Evolutionary conservation across 2,797 vertebrate species (phyloP).

Genomic region (Chaenodraco wilsoni): DNA sequence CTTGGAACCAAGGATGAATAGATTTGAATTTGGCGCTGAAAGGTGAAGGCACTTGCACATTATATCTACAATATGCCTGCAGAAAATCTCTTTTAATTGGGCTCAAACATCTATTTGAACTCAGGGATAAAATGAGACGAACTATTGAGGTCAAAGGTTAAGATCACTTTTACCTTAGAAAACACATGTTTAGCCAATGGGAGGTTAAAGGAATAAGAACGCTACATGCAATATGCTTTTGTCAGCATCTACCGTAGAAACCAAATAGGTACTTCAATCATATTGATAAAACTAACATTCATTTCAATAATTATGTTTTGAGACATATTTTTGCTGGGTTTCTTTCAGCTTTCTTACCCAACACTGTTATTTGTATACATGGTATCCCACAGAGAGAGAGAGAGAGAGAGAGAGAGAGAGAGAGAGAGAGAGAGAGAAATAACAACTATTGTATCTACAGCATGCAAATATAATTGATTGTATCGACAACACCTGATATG

Average conservation of each 20-base stretch:
- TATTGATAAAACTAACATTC: no score
- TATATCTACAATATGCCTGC: no score
- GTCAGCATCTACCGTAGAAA: background rate
- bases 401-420: background rate
- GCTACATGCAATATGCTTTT: background rate
- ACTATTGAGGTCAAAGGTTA: no score
- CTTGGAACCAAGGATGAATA: no score
- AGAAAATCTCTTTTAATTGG: no score
- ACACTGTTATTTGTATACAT: background rate
- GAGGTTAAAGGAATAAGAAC: background rate
- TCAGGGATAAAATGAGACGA: no score
- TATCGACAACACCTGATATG: constrained; percentile 20
- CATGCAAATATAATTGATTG: constrained; percentile 9
- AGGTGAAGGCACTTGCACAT: no score
- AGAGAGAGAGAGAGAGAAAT: background rate
- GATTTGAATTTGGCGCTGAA: no score
- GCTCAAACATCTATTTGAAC: no score
- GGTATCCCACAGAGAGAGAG: constrained; percentile 3
- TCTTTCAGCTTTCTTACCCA: background rate
- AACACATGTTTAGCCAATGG: no score
- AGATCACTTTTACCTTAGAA: no score
- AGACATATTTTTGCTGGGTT: background rate
- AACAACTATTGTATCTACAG: background rate
- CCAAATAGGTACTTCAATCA: background rate
- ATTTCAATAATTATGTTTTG: background rate